Evolutionary conservation across 1,140 invertebrate species (phyloP), one percentile per base, ranked within the genome.

Genomic region (Drosophila eugracilis): DNA sequence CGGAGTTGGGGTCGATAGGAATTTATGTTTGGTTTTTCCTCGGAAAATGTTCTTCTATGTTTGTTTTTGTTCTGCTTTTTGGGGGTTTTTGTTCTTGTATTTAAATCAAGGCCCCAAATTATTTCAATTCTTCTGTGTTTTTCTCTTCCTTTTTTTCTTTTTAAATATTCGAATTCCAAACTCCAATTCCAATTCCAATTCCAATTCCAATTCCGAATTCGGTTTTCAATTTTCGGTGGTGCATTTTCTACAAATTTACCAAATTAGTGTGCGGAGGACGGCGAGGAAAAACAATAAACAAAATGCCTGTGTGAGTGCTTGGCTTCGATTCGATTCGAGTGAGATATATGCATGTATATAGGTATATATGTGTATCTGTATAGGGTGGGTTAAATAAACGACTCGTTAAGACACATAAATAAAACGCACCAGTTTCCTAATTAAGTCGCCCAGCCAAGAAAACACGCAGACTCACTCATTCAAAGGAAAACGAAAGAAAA

Each of bases 361-460:
- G 41, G 2, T 7, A 30, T n/a, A n/a, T n/a, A 30, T 14, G 7
- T n/a, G 54, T 21, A 1, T n/a, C 12, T 36, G 2, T 7, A 30
- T 74, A 50, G 79, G 71, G 59, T 84, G 79, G 62, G 79, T 73
- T 84, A 73, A 85, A 85, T 80, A 86, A 85, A 85, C 80, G 80
- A 85, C 76, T 85, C 81, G 80, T 86, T 85, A 80, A 85, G 81
- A 85, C 77, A 80, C 80, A 85, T 85, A 85, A 85, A 85, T 85
- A 85, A 85, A 80, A 86, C 34, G 81, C 80, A 76, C 62, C 72
- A 86, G 72, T 85, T 86, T 76, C 78, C 80, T 85, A 85, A 85
- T 85, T 85, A 85, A 85, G 80, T 85, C 76, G 81, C 77, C 71
- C 54, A 47, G 53, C 14, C 49, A 66, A 66, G n/a, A 41, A 24